Base-by-base conservation (phyloP, 2,113 vertebrate genomes). In the Glaucidium brasilianum region DNA sequence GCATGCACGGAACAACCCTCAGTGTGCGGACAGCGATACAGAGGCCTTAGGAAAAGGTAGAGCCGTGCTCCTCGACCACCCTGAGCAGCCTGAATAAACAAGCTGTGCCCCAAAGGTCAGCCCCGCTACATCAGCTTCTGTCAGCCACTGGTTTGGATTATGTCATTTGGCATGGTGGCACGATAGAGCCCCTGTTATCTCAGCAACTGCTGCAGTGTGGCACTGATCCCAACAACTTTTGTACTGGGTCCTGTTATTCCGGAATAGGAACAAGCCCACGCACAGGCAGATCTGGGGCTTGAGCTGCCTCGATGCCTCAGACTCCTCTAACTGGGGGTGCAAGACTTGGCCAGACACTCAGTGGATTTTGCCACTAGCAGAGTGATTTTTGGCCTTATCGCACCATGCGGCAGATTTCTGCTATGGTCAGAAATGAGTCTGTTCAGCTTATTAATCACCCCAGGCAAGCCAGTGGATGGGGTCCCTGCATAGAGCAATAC, bases 1-100 rank as follows among this genome's bases (percentile, higher is more conserved):
- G 0, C 12, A 2, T 10, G 5, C 52, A 43, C 10, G 1, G 62
- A n/a, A 26, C 50, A 32, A 30, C 37, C 23, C 7, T 26, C 1
- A 0, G 10, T 0, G 0, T 15, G 12, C 5, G 1, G 45, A 16
- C 7, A 52, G 53, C 45, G 4, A 4, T 14, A 41, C 37, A 25
- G 49, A 81, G 69, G n/a, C 52, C 29, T 64, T 10, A 1, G 59
- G 73, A 80, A 26, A 14, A 45, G 50, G 52, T 5, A 64, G 23
- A 85, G 43, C 43, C 21, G 30, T 19, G 27, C 34, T 87, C n/a
- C n/a, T 64, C 0, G 0, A 17, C n/a, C 26, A 34, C 29, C 10
- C 2, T 3, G 8, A 47, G 59, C 6, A 9, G 6, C 26, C n/a
- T 41, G 41, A 50, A 39, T 39, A 43, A 34, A 58, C 12, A 37